Conservation (phyloP, 2,113 vertebrate species). For the Leptobrachium ailaonicum region DNA sequence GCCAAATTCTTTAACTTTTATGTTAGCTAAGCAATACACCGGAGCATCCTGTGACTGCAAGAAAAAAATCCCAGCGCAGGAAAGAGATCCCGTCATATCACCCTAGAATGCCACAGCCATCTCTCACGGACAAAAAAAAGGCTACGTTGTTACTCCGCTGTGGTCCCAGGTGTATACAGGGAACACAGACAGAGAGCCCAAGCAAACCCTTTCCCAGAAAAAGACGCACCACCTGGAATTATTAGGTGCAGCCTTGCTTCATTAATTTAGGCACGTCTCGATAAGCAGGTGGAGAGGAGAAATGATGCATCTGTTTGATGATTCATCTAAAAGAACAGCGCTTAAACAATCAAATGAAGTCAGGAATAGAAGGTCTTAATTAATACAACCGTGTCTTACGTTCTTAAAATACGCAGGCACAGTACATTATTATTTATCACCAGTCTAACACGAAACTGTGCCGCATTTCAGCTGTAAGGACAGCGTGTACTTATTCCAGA, state of each 20-base stretch:
- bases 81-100: no score
- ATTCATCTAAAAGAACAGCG: not conserved
- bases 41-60: conserved; percentile 12
- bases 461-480: not conserved
- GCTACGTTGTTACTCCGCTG: not conserved
- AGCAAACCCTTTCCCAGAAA: not conserved
- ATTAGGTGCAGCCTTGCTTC: not conserved
- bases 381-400: not conserved
- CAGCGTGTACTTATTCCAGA: no score
- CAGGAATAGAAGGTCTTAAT: not conserved
- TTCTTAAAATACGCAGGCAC: not conserved
- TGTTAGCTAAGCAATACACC: not conserved
- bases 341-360: not conserved
- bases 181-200: not conserved
- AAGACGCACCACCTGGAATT: not conserved
- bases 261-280: not conserved
- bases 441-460: not conserved
- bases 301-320: not conserved
- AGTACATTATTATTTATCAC: not conserved
- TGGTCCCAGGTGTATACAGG: not conserved
- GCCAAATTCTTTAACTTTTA: conserved; percentile 12
- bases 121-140: conserved; percentile 33
- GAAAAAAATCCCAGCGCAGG: not conserved
- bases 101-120: not conserved
- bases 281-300: not conserved